phyloP scores from a whole-genome alignment of 30 jellyfish, hydroid and myxozoan species.

The Hydractinia symbiolongicarpus region DNA sequence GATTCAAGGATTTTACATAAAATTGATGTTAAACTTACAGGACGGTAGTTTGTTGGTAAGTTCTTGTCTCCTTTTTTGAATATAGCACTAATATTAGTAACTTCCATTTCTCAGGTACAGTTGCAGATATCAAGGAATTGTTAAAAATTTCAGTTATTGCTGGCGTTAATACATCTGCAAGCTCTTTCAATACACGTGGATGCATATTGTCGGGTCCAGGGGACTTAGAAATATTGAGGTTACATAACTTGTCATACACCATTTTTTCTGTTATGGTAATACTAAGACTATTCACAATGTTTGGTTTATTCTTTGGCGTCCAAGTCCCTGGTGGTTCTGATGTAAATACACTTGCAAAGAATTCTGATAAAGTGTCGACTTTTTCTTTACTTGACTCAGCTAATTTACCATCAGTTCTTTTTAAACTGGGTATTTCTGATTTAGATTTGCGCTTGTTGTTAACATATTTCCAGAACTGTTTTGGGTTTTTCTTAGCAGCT shows the following conservation, averaged over 20 bases:
- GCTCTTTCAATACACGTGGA: neutral
- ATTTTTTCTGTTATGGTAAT: neutral
- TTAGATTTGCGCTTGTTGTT: neutral
- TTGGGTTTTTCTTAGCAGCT: neutral
- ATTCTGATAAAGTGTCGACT: neutral
- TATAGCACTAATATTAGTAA: no score
- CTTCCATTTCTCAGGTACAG: no score
- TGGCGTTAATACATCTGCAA: neutral
- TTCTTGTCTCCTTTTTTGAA: no score
- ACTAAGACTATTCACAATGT: neutral
- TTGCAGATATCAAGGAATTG: no score
- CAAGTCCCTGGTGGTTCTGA: neutral
- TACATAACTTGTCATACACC: neutral
- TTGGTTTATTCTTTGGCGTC: neutral
- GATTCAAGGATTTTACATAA: no score
- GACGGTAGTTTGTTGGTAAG: no score
- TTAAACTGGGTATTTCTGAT: neutral
- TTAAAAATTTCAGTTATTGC: no score
- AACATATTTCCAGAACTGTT: neutral
- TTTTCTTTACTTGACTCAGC: neutral
- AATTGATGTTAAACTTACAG: no score
- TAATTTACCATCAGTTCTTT: neutral
- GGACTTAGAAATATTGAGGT: neutral
- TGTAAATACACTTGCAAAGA: neutral
- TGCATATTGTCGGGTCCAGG: neutral